These are phyloP conservation scores for Danaus plexippus DNA, from an alignment of 1,140 invertebrate genomes.

Conservation along the genomic window DNA sequence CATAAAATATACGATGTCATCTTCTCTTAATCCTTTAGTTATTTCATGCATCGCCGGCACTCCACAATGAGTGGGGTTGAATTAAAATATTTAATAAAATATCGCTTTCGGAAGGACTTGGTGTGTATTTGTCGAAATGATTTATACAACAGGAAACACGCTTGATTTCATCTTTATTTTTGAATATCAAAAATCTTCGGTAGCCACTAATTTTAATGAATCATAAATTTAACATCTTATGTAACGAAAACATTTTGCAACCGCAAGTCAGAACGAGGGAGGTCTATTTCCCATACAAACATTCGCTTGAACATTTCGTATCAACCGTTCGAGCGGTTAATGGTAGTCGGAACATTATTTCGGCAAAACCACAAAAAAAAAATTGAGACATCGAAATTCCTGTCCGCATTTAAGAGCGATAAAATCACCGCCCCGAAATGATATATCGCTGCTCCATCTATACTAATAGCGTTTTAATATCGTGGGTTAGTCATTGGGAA, in stretches of 20 bases:
- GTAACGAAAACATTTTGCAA: constrained; percentile 1
- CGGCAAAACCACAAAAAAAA: constrained; percentile 47
- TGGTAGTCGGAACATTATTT: constrained; percentile 50
- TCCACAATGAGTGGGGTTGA: constrained; percentile 8
- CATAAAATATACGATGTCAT: constrained; percentile 51
- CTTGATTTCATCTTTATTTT: too few relatives aligned
- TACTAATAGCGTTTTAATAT: constrained; percentile 70
- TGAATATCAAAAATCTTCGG: too few relatives aligned
- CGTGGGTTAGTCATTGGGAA: constrained; percentile 53
- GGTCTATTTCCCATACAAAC: constrained; percentile 56
- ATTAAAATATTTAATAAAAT: constrained; percentile 4
- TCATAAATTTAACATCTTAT: constrained; percentile 3
- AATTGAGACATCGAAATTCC: constrained; percentile 59
- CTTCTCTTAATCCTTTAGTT: constrained; percentile 44
- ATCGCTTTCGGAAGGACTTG: constrained; percentile 6
- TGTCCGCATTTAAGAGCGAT: constrained; percentile 61
- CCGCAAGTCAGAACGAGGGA: constrained; percentile 19
- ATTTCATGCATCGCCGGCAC: constrained; percentile 38
- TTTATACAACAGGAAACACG: too few relatives aligned
- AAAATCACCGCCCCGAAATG: constrained; percentile 61
- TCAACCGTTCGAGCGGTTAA: constrained; percentile 33
- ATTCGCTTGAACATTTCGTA: constrained; percentile 41
- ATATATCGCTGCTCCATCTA: constrained; percentile 56
- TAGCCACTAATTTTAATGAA: constrained; percentile 4
- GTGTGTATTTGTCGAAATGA: too few relatives aligned